phyloP scores from a whole-genome alignment of 1,140 invertebrate species.

The Coenobita brevimanus region DNA sequence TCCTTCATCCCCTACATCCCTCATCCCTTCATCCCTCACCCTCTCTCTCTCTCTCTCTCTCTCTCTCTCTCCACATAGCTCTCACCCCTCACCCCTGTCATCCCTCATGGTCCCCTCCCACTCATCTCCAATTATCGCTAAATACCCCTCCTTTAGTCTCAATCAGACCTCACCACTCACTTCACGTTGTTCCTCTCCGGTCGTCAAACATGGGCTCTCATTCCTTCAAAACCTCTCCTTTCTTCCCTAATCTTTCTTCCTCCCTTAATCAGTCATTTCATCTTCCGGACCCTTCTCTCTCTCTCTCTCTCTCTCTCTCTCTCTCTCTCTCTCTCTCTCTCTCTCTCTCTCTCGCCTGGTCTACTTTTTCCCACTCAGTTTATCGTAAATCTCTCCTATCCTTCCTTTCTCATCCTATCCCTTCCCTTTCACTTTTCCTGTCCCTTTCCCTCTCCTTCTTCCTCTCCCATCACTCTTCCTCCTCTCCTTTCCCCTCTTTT shows the following conservation, averaged over 20 bases:
- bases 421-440: no score
- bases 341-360: not conserved
- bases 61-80: not conserved
- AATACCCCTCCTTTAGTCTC: no score
- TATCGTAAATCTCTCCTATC: not conserved
- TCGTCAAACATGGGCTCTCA: no score
- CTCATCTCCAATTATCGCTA: not conserved
- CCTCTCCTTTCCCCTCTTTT: no score
- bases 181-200: no score
- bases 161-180: no score
- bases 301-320: not conserved
- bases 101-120: not conserved
- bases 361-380: not conserved
- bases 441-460: no score
- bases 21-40: not conserved
- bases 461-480: no score
- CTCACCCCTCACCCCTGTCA: not conserved
- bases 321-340: not conserved
- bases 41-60: not conserved
- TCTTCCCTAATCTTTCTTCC: no score
- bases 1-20: not conserved
- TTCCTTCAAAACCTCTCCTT: no score
- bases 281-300: not conserved
- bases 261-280: no score
- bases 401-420: no score